These are phyloP conservation scores for Dasypogon diadema DNA, from an alignment of 2,888 invertebrate species.

Conservation along the genomic window DNA sequence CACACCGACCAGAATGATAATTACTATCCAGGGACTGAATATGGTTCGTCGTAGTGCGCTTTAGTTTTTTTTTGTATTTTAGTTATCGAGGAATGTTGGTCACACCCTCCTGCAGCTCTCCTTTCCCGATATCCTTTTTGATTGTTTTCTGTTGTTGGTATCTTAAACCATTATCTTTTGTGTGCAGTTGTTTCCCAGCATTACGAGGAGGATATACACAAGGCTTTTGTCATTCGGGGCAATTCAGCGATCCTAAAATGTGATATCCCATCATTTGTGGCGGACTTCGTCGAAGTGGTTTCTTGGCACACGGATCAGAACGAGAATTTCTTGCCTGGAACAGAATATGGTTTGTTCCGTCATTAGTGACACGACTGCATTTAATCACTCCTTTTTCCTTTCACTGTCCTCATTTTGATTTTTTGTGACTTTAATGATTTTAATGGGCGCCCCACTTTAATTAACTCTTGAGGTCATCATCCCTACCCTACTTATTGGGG, in stretches of 20 bases:
- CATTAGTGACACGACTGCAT: neutral
- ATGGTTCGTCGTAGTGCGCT: slow-evolving; percentile 67
- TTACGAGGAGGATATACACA: slow-evolving; percentile 92
- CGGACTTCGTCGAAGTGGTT: slow-evolving; percentile 89
- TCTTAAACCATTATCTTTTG: neutral
- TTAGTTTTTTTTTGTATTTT: slow-evolving; percentile 59
- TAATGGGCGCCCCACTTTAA: slow-evolving; percentile 3
- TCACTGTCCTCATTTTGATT: slow-evolving; percentile 8
- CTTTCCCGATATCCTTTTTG: slow-evolving; percentile 16
- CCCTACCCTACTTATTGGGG: neutral
- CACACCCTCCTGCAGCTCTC: slow-evolving; percentile 15
- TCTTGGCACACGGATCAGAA: slow-evolving; percentile 85
- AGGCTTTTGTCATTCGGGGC: slow-evolving; percentile 91
- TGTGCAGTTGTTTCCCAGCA: slow-evolving; percentile 87
- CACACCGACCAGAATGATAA: slow-evolving; percentile 80
- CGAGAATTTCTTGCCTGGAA: slow-evolving; percentile 67
- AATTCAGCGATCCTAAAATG: slow-evolving; percentile 91
- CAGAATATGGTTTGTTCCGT: slow-evolving; percentile 67
- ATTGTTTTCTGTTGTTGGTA: neutral
- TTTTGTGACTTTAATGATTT: neutral
- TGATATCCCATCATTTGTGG: slow-evolving; percentile 92
- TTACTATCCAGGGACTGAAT: slow-evolving; percentile 75
- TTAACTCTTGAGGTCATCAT: neutral
- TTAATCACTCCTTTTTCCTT: slow-evolving; percentile 3
- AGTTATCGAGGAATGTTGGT: slow-evolving; percentile 5